Percentiles rank a stretch among this genome's conserved stretches.
phyloP scores from a whole-genome alignment of 2,113 vertebrate species.

The Nannobrachium achirus region DNA sequence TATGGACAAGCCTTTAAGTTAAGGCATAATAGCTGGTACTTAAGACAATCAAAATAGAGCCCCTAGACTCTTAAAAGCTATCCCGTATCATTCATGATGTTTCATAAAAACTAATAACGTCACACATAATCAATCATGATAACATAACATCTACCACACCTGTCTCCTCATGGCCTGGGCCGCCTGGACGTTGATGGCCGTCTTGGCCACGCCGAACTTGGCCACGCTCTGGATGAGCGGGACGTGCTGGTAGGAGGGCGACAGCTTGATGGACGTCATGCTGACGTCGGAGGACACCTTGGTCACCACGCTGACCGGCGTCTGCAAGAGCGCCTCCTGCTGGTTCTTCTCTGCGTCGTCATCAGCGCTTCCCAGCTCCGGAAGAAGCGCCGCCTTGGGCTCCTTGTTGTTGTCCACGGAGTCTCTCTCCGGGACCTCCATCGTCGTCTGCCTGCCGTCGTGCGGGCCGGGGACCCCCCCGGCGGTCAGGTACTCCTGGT shows the following conservation, averaged over 20 bases:
- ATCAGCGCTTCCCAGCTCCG: constrained; percentile 58
- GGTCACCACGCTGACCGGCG: constrained; percentile 75
- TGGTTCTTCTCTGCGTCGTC: constrained; percentile 73
- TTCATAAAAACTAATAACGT: no score
- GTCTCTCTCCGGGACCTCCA: constrained; percentile 79
- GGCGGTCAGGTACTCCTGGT: constrained; percentile 66
- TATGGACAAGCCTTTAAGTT: no score
- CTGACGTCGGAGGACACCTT: constrained; percentile 79
- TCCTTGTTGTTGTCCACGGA: constrained; percentile 70
- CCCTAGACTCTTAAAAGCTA: no score
- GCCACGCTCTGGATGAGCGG: constrained; percentile 83
- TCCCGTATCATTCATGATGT: no score
- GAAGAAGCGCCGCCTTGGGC: constrained; percentile 32
- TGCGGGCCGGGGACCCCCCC: not conserved
- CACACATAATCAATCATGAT: no score
- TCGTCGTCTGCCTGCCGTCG: no score
- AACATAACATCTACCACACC: no score
- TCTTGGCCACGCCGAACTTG: constrained; percentile 73
- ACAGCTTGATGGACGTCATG: constrained; percentile 90
- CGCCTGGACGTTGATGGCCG: constrained; percentile 74
- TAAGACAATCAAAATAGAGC: no score
- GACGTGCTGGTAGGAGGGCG: constrained; percentile 92
- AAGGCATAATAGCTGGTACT: no score
- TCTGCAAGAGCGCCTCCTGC: constrained; percentile 70
- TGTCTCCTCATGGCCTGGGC: constrained; percentile 81